Base-by-base conservation (phyloP, 2,113 vertebrate genomes). In the Aviceda subcristata region DNA sequence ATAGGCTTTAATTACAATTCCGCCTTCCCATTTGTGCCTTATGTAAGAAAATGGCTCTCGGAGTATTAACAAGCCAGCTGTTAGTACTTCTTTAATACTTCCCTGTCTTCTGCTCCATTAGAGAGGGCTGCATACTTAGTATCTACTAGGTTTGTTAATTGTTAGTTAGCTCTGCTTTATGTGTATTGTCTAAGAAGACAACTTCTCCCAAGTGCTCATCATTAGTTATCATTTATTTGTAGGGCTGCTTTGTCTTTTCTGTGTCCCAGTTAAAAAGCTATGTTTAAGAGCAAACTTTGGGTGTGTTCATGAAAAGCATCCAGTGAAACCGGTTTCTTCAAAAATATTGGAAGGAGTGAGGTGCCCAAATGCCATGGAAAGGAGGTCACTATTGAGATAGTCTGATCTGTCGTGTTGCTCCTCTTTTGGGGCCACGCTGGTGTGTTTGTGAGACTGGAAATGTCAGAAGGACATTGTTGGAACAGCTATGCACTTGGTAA, bases 21-120 rank as follows among this genome's bases (percentile, higher is more conserved):
- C 95, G 86, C 45, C 63, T 96, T 96, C 59, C 59, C 66, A 59
- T 93, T 97, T 97, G 56, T 88, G 86, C 79, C 86, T 92, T 93
- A 32, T 34, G 38, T 95, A 83, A 95, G 85, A 79, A 92, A 63
- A 64, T 90, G 86, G 87, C 71, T 79, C 82, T 84, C 43, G 15
- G 72, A 90, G 78, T 86, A 89, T 95, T 96, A 97, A 94, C 91
- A 95, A 95, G 95, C 90, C 92, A 95, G 96, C 86, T 97, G 92
- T 96, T 98, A 92, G 76, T 71, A 23, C 88, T 94, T 66, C 92
- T 84, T 96, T 96, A 92, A 73, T 92, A 84, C 96, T 96, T 96
- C 97, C 93, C 84, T 69, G 51, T 95, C 86, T 97, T 88, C 83
- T 96, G 67, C 92, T 96, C 76, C 79, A 21, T 86, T 92, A 95